Evolutionary conservation across 1,140 invertebrate species (phyloP).

Genomic region (Carcinoscorpius rotundicauda): DNA sequence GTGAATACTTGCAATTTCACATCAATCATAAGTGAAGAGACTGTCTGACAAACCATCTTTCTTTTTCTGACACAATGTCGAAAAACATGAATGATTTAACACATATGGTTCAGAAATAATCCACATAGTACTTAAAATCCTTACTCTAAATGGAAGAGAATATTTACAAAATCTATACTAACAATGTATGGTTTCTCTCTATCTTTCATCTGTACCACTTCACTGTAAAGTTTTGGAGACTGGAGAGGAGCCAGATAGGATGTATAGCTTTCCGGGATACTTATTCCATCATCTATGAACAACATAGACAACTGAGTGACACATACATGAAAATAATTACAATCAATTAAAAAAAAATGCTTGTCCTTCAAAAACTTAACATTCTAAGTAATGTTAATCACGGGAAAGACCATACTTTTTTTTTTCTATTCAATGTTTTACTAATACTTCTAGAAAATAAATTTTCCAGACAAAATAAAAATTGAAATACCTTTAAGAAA

Average conservation of each 20-base stretch:
- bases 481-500: constrained; percentile 57
- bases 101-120: too few relatives aligned
- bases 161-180: constrained; percentile 1
- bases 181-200: constrained; percentile 39
- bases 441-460: too few relatives aligned
- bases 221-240: constrained; percentile 59
- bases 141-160: too few relatives aligned
- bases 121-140: too few relatives aligned
- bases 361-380: constrained; percentile 13
- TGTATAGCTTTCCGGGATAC: constrained; percentile 80
- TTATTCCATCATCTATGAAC: constrained; percentile 64
- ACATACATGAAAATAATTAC: neutral
- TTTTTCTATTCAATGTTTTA: too few relatives aligned
- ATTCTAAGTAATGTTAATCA: neutral
- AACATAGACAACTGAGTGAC: neutral
- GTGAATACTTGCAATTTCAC: neutral
- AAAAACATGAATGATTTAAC: too few relatives aligned
- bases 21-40: too few relatives aligned
- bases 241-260: constrained; percentile 82
- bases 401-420: too few relatives aligned
- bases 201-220: constrained; percentile 46
- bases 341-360: constrained; percentile 3
- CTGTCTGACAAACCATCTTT: too few relatives aligned
- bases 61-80: too few relatives aligned
- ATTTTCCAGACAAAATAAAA: neutral